Conservation (phyloP, 1,140 invertebrate genomes). For the Nasonia vitripennis region DNA sequence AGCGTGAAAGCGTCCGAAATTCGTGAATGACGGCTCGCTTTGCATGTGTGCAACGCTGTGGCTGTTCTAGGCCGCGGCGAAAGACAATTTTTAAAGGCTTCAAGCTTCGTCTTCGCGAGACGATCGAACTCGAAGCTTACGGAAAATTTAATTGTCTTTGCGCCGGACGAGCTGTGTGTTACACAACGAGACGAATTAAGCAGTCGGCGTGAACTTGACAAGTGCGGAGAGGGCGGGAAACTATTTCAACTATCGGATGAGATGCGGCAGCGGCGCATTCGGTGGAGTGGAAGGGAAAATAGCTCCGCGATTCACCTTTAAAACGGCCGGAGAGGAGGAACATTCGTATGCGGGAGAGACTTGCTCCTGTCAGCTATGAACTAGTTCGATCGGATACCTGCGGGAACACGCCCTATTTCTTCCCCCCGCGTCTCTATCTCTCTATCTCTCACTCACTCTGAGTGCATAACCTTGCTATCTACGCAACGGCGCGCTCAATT, state of each 20-base stretch:
- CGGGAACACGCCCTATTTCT: neutral
- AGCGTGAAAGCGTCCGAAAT: neutral
- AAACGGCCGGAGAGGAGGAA: neutral
- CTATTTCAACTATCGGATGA: neutral
- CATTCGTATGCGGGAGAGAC: neutral
- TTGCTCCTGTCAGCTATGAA: neutral
- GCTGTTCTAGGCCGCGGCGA: neutral
- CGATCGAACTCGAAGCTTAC: too few relatives aligned
- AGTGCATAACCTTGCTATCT: neutral
- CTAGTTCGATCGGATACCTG: neutral
- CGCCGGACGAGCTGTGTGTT: too few relatives aligned
- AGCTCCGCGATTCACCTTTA: neutral
- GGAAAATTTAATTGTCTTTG: too few relatives aligned
- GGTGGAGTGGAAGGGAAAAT: neutral
- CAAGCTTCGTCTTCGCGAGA: neutral
- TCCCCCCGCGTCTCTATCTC: neutral
- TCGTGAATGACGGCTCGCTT: neutral
- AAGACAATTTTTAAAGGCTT: slow-evolving; percentile 31
- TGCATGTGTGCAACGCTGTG: neutral
- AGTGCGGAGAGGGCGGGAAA: neutral
- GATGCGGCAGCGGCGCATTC: neutral
- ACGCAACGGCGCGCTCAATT: neutral
- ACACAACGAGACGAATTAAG: neutral
- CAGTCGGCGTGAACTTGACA: neutral
- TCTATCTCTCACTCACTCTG: neutral